Base-by-base conservation (phyloP, 2,888 invertebrate genomes). In the Muschampia plurimacula region DNA sequence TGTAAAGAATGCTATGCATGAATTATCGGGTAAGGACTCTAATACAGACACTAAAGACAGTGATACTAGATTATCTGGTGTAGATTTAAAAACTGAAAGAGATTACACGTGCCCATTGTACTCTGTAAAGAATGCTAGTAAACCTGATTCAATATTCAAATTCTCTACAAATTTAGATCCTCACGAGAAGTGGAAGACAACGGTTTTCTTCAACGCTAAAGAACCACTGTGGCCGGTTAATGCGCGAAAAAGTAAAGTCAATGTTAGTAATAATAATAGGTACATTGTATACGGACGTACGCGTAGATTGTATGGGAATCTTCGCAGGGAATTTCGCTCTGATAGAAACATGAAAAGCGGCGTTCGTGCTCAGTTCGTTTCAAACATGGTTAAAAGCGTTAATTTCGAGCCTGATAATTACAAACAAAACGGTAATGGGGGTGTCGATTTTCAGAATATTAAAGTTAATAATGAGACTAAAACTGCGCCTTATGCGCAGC, bases 121-220 rank as follows among this genome's bases (percentile, higher is more conserved):
- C 60, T 39, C 60, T 3, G 36, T 62, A 7, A n/a, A 6, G 9
- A 62, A 39, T 13, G 12, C 13, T 13, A 39, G 15, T 28, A 36
- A 39, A 36, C 9, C n/a, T 8, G 15, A 36, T 6, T 15, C 62
- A 8, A n/a, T 15, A 36, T 62, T 62, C 39, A 39, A 36, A 15
- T 62, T 62, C 62, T 36, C 39, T 0, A 10, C 41, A 1, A 9
- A 41, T 5, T 39, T 41, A 2, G 15, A 41, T 15, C 15, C 41
- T 13, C 62, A 41, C 15, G 62, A 39, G 62, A 62, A 39, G 9
- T 62, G 62, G 62, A 62, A 62, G 62, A 41, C n/a, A 1, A n/a
- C 39, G n/a, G 39, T 62, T 2, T 15, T 62, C 39, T 62, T 62
- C 39, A 59, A 59, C 13, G n/a, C 15, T 9, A 62, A 62, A 39